Conservation (phyloP, 2,797 vertebrate species). For the Neosilurus mollespiculum region DNA sequence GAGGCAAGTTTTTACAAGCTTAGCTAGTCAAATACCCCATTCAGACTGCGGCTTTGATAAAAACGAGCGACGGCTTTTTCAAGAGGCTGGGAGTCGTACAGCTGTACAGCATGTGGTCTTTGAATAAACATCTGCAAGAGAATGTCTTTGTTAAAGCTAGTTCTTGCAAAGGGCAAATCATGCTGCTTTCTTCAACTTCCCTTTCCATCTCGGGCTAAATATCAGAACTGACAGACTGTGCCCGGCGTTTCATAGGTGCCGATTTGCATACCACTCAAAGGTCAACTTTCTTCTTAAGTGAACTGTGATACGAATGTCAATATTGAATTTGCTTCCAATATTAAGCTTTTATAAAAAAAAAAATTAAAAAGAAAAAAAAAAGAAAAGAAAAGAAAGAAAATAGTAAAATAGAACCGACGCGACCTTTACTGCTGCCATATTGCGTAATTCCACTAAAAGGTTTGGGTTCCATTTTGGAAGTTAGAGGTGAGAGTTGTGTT, state of each 20-base stretch:
- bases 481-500: slow-evolving; percentile 1
- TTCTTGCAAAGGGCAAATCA: slow-evolving; percentile 54
- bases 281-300: slow-evolving; percentile 50
- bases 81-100: slow-evolving; percentile 41
- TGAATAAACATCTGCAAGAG: slow-evolving; percentile 59
- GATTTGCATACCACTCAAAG: slow-evolving; percentile 56
- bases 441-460: slow-evolving; percentile 1
- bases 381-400: neutral
- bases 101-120: slow-evolving; percentile 56
- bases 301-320: slow-evolving; percentile 50
- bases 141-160: slow-evolving; percentile 55
- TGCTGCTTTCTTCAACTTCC: slow-evolving; percentile 45
- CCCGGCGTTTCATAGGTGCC: slow-evolving; percentile 47
- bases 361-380: neutral
- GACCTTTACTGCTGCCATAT: slow-evolving; percentile 18
- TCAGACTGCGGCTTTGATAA: slow-evolving; percentile 53
- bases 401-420: neutral
- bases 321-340: slow-evolving; percentile 36
- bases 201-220: slow-evolving; percentile 47
- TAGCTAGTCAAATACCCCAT: slow-evolving; percentile 47
- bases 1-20: slow-evolving; percentile 49
- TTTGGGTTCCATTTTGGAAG: neutral
- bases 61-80: slow-evolving; percentile 49
- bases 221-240: slow-evolving; percentile 51
- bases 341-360: slow-evolving; percentile 18